These are phyloP conservation scores for Celastrina argiolus DNA, from an alignment of 2,888 invertebrate genomes.

Conservation along the genomic window DNA sequence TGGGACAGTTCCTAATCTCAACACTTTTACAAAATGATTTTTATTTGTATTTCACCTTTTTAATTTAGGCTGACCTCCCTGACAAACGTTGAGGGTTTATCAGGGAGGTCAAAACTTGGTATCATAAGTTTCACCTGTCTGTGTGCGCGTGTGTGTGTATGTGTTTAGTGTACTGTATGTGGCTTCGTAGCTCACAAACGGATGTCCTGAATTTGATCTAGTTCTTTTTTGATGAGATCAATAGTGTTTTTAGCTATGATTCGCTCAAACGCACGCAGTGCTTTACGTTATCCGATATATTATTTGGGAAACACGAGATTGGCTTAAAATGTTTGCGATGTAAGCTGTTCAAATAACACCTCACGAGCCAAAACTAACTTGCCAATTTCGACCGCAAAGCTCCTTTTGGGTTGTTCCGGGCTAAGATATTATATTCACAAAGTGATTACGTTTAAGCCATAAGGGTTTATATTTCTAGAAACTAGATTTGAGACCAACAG, in stretches of 20 bases:
- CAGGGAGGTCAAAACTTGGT: too few species aligned
- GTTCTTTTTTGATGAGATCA: too few species aligned
- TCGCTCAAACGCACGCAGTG: too few species aligned
- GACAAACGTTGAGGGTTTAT: too few species aligned
- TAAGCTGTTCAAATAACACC: conserved; percentile 17
- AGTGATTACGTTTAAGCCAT: conserved; percentile 4
- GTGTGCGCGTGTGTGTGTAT: too few species aligned
- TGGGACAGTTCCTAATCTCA: neutral
- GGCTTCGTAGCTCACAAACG: too few species aligned
- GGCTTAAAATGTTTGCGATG: conserved; percentile 17
- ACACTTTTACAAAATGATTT: neutral
- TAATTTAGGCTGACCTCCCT: too few species aligned
- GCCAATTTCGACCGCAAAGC: conserved; percentile 19
- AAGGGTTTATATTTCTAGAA: conserved; percentile 9
- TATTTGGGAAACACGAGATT: conserved; percentile 15
- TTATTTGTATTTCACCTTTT: neutral
- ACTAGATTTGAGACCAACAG: neutral
- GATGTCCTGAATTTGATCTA: too few species aligned
- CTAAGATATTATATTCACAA: conserved; percentile 13
- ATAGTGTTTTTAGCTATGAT: too few species aligned
- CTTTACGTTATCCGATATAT: neutral
- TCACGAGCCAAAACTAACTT: conserved; percentile 20
- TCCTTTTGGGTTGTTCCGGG: conserved; percentile 12
- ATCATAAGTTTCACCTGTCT: too few species aligned
- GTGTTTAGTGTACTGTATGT: too few species aligned